These are phyloP conservation scores for Amphipyra tragopoginis DNA, from an alignment of 2,888 invertebrate genomes.

Conservation along the genomic window DNA sequence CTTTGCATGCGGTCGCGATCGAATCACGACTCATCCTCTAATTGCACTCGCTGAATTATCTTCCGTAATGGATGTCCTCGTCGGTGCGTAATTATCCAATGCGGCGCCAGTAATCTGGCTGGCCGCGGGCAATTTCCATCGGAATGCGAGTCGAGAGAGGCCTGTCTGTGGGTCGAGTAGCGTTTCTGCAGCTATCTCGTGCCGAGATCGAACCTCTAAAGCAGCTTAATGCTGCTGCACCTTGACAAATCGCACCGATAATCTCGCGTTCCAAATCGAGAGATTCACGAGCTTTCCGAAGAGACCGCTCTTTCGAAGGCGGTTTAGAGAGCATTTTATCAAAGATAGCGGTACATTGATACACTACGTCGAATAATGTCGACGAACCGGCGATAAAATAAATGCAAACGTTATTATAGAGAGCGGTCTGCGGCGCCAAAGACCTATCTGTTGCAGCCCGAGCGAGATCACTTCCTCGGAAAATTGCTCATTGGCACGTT, in stretches of 20 bases:
- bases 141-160: constrained; percentile 75
- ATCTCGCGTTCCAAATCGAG: constrained; percentile 64
- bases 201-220: constrained; percentile 66
- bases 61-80: constrained; percentile 85
- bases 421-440: constrained; percentile 57
- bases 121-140: constrained; percentile 80
- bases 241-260: constrained; percentile 75
- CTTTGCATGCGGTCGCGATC: constrained; percentile 66
- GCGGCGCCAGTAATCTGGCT: constrained; percentile 82
- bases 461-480: constrained; percentile 73
- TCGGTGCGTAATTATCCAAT: constrained; percentile 80
- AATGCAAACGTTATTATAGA: constrained; percentile 66
- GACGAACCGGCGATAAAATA: constrained; percentile 58
- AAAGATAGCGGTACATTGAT: constrained; percentile 61
- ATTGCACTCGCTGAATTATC: constrained; percentile 83
- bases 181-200: constrained; percentile 78
- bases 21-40: constrained; percentile 80
- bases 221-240: constrained; percentile 65
- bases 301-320: constrained; percentile 52
- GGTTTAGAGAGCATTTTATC: constrained; percentile 56
- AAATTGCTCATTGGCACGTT: constrained; percentile 74
- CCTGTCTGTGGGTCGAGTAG: constrained; percentile 77
- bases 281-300: constrained; percentile 59
- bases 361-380: constrained; percentile 52
- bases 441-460: constrained; percentile 62